These are phyloP conservation scores for Orthosia cruda DNA, from an alignment of 2,888 invertebrate species.

Conservation along the genomic window DNA sequence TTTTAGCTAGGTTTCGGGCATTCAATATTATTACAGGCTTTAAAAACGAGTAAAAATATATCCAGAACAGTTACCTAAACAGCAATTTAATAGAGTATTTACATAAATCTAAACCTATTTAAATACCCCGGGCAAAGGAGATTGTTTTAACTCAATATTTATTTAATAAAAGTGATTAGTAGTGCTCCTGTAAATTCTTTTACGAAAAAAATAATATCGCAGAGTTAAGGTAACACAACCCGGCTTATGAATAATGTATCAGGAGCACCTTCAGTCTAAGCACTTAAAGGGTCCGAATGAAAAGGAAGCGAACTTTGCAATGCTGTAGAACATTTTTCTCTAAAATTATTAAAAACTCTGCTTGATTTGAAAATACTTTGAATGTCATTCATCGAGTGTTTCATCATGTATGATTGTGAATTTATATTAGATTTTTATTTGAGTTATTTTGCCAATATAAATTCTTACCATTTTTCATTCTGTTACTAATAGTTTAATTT, in stretches of 20 bases:
- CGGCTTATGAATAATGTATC: too few relatives aligned
- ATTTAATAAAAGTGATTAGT: constrained; percentile 56
- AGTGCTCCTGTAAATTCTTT: constrained; percentile 44
- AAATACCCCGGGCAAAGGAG: constrained; percentile 12
- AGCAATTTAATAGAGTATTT: background rate
- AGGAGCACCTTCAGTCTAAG: too few relatives aligned
- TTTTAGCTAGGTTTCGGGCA: background rate
- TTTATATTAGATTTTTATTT: constrained; percentile 23
- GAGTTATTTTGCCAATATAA: constrained; percentile 16
- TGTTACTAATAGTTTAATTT: background rate
- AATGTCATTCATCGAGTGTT: constrained; percentile 23
- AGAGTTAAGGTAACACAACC: too few relatives aligned
- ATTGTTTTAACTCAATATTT: constrained; percentile 39
- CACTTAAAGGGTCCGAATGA: too few relatives aligned
- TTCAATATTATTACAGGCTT: constrained; percentile 4
- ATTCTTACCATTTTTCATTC: constrained; percentile 2
- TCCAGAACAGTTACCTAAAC: background rate
- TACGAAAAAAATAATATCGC: background rate
- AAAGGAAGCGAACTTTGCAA: constrained; percentile 42
- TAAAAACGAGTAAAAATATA: background rate
- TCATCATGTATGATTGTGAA: constrained; percentile 17
- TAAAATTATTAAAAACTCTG: constrained; percentile 51
- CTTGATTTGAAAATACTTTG: constrained; percentile 45
- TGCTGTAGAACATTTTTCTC: constrained; percentile 34
- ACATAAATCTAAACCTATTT: background rate